Conservation (phyloP, 2,797 vertebrate genomes). For the Streptopelia turtur region DNA sequence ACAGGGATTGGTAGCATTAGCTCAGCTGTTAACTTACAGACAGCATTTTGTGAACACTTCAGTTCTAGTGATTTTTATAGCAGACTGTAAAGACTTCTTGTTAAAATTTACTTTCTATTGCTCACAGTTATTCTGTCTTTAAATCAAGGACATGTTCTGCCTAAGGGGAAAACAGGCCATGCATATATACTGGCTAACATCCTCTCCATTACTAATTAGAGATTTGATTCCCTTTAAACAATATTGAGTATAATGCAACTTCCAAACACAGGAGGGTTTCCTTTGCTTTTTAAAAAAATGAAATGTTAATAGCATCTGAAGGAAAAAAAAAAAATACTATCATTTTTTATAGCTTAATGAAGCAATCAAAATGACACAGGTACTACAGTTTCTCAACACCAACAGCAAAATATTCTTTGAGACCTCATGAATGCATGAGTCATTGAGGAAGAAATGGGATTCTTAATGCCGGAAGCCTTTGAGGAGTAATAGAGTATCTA, state of each 20-base stretch:
- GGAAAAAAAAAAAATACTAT: neutral
- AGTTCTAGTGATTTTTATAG: neutral
- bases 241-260: neutral
- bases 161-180: neutral
- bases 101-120: neutral
- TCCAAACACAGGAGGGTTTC: neutral
- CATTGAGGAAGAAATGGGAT: neutral
- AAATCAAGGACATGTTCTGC: constrained; percentile 18
- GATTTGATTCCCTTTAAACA: neutral
- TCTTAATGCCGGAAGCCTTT: neutral
- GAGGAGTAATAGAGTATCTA: neutral
- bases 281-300: neutral
- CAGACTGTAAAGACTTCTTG: neutral
- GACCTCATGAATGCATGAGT: neutral
- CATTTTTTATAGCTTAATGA: neutral
- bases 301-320: neutral
- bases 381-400: neutral
- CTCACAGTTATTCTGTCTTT: neutral
- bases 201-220: neutral
- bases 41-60: neutral
- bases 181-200: neutral
- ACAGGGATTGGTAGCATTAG: neutral
- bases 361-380: neutral
- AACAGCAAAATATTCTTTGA: neutral
- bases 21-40: neutral